Percentiles rank a stretch among this genome's conserved stretches.
phyloP scores from a whole-genome alignment of 2,113 vertebrate species.

The Tetraodon nigroviridis region DNA sequence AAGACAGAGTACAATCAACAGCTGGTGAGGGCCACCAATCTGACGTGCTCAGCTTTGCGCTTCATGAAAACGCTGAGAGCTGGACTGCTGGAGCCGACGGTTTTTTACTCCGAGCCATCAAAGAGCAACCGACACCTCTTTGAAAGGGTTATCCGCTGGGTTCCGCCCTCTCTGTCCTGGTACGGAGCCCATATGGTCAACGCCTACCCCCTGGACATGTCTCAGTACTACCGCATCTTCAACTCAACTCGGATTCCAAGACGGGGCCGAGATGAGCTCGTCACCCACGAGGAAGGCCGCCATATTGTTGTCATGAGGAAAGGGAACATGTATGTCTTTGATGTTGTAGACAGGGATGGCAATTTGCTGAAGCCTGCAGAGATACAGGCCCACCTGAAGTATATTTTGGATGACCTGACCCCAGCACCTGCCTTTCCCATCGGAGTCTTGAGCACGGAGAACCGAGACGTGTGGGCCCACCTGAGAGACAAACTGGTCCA shows the following conservation, averaged over 20 bases:
- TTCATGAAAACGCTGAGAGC: conserved; percentile 92
- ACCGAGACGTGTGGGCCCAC: conserved; percentile 85
- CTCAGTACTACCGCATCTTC: conserved; percentile 95
- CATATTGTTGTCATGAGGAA: conserved; percentile 88
- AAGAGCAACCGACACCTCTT: conserved; percentile 87
- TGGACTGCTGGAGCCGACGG: conserved; percentile 86
- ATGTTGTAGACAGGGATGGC: conserved; percentile 84
- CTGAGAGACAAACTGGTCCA: conserved; percentile 81
- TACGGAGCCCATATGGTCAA: conserved; percentile 94
- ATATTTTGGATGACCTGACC: conserved; percentile 79
- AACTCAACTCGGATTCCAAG: conserved; percentile 90
- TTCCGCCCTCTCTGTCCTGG: conserved; percentile 89
- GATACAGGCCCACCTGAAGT: conserved; percentile 87
- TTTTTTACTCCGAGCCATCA: conserved; percentile 91
- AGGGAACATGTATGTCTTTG: conserved; percentile 92
- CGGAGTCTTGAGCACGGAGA: conserved; percentile 86
- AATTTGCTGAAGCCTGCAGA: conserved; percentile 81
- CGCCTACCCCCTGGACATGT: conserved; percentile 96
- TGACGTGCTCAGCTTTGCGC: conserved; percentile 87
- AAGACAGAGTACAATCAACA: conserved; percentile 86
- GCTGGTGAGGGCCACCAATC: conserved; percentile 85
- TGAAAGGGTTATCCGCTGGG: conserved; percentile 86
- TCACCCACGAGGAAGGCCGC: conserved; percentile 78
- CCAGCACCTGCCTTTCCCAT: conserved; percentile 77
- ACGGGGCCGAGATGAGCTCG: conserved; percentile 78